Evolutionary conservation across 2,113 vertebrate species (phyloP), one percentile per base, ranked within the genome.

Genomic region (Aplodontia rufa): DNA sequence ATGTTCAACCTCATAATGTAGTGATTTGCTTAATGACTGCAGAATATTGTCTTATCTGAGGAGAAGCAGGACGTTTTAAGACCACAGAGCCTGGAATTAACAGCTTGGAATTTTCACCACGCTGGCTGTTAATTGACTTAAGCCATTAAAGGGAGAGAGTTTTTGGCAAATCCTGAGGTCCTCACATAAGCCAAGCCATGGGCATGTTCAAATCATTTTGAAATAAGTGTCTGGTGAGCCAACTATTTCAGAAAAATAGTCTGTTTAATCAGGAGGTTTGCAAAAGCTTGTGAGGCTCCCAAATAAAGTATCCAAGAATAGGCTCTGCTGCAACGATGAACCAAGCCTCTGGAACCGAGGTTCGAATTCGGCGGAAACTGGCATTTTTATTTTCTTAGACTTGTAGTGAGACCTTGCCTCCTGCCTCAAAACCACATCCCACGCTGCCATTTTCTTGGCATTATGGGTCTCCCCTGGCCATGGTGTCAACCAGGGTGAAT

Each of bases 1-100:
- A 51, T 90, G 40, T 87, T 98, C 94, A 96, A 86, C n/a, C 42
- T 40, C 1, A n/a, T 71, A 85, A 91, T 82, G 76, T 78, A 83
- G 68, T 14, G 53, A 82, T 95, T 93, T 90, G 92, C 87, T 87
- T 89, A 96, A 96, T 81, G 96, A 87, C 94, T 95, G 90, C 40
- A 93, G 96, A 97, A 72, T 78, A 80, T 93, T 47, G 35, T 95
- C 95, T 97, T n/a, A 80, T 84, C 96, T 85, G 95, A 95, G 93
- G 97, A 96, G 95, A 91, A 97, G 84, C 20, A 4, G 93, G 90
- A 55, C 87, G 9, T 95, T 96, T 74, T 96, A 96, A 97, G 96
- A 94, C 96, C 95, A 81, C 96, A 95, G 96, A 97, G 96, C 81
- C 96, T 90, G 91, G 90, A 98, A 97, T 95, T 95, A 98, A 97